Percentiles rank a stretch among this genome's conserved stretches.
phyloP scores from a whole-genome alignment of 2,113 vertebrate genomes.

The Datnioides undecimradiatus region DNA sequence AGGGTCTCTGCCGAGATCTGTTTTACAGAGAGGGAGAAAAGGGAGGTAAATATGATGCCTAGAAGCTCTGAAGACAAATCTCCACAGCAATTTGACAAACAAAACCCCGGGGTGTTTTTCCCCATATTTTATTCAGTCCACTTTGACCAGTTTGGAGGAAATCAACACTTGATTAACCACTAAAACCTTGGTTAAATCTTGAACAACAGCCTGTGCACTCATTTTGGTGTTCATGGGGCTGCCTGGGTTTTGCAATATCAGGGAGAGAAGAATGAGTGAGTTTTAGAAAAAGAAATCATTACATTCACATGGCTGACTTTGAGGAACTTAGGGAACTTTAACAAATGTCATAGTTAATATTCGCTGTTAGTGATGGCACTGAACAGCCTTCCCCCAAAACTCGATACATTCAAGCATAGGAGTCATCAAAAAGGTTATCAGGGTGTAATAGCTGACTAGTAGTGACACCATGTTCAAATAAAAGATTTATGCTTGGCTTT shows the following conservation, averaged over 20 bases:
- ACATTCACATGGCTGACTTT: slow-evolving; percentile 31
- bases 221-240: slow-evolving; percentile 18
- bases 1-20: slow-evolving; percentile 88
- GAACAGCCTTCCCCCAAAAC: neutral
- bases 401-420: neutral
- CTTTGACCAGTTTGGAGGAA: neutral
- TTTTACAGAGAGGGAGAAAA: neutral
- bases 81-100: neutral
- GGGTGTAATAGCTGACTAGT: neutral
- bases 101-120: neutral
- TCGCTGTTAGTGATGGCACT: neutral
- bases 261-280: neutral
- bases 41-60: neutral
- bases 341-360: neutral
- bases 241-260: slow-evolving; percentile 38
- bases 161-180: neutral
- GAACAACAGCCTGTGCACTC: neutral
- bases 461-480: neutral
- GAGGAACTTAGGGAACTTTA: slow-evolving; percentile 55
- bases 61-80: neutral
- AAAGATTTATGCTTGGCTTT: slow-evolving; percentile 9
- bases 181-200: neutral
- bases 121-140: neutral
- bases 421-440: neutral
- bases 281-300: neutral